Conservation (phyloP, 1,140 invertebrate species). For the Pseudomyrmex pallidus region DNA sequence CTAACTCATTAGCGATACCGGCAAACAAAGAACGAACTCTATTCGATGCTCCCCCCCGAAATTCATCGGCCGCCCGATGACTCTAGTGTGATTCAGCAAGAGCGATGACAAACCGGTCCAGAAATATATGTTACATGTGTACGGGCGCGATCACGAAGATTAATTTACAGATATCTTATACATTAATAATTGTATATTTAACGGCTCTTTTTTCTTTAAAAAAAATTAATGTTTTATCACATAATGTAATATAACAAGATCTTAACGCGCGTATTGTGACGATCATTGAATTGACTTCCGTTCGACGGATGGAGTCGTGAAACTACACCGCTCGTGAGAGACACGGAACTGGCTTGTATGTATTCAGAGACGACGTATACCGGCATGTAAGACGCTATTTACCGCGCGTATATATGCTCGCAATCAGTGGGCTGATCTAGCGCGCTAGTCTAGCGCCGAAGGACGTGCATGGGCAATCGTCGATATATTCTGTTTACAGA, state of each 20-base stretch:
- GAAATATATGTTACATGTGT: too few species aligned
- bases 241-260: not conserved
- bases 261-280: not conserved
- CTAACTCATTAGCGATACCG: constrained; percentile 75
- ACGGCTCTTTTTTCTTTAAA: too few species aligned
- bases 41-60: constrained; percentile 37
- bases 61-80: not conserved
- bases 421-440: constrained; percentile 8
- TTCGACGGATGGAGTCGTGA: not conserved
- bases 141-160: too few species aligned
- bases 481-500: constrained; percentile 72
- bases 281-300: constrained; percentile 17
- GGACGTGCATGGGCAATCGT: constrained; percentile 62
- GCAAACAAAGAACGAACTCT: constrained; percentile 58
- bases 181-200: too few species aligned
- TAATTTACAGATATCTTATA: too few species aligned
- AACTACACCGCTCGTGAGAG: too few species aligned
- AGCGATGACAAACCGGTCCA: too few species aligned
- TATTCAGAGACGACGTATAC: too few species aligned
- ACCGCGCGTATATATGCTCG: constrained; percentile 16
- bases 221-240: too few species aligned
- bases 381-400: constrained; percentile 27
- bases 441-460: constrained; percentile 23
- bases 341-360: too few species aligned
- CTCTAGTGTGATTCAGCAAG: not conserved